These are phyloP conservation scores for Chydorus sphaericus DNA, from an alignment of 2,888 invertebrate species.

Conservation along the genomic window DNA sequence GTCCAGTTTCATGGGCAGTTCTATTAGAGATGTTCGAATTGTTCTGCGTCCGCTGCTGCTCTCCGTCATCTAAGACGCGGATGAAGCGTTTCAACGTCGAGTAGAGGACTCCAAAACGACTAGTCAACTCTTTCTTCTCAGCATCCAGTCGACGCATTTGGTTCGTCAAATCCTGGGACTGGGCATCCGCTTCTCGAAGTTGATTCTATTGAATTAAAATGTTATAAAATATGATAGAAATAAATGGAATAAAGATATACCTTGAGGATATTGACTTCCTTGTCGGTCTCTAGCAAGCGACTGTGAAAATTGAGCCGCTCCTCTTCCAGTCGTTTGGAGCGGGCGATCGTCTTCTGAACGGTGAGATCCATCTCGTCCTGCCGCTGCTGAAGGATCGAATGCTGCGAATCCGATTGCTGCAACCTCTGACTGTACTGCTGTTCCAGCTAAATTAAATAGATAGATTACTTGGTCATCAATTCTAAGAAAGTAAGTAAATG, in stretches of 20 bases:
- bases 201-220: neutral
- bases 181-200: conserved; percentile 1
- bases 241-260: neutral
- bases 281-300: conserved; percentile 1
- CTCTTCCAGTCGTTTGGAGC: conserved; percentile 10
- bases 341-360: neutral
- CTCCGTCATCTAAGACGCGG: neutral
- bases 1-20: neutral
- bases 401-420: neutral
- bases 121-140: conserved; percentile 3
- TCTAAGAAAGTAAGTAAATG: neutral
- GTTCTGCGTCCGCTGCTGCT: too few relatives aligned
- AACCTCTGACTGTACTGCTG: conserved; percentile 3
- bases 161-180: conserved; percentile 2
- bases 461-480: neutral
- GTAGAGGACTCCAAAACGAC: neutral
- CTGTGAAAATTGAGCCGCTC: conserved; percentile 7
- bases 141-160: conserved; percentile 3
- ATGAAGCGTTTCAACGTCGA: conserved; percentile 9
- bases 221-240: neutral
- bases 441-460: conserved; percentile 5
- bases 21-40: neutral
- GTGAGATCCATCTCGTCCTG: conserved; percentile 1
- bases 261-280: conserved; percentile 1
- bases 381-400: neutral